A percentile compares a stretch with the other conserved stretches of the same genome.
Conservation (phyloP, 2,888 invertebrate genomes). For the Apantesis nais region DNA sequence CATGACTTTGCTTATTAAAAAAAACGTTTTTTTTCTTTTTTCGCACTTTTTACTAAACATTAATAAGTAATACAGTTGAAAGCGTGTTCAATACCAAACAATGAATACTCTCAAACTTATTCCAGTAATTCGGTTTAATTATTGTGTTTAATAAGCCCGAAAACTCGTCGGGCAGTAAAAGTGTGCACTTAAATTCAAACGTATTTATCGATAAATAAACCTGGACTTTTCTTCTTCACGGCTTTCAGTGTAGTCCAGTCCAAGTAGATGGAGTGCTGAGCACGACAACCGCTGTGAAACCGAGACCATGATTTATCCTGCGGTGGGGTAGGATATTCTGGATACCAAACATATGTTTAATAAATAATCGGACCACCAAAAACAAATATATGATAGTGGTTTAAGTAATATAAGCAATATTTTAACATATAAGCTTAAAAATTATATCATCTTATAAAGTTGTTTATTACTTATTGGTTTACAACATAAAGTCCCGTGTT, state of each 20-base stretch:
- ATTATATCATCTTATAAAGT: no score
- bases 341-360: no score
- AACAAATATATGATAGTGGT: background rate
- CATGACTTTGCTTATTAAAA: background rate
- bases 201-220: slow-evolving; percentile 10
- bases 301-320: slow-evolving; percentile 41
- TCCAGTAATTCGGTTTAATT: background rate
- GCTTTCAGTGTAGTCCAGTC: slow-evolving; percentile 40
- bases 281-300: slow-evolving; percentile 52
- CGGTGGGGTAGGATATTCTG: slow-evolving; percentile 19
- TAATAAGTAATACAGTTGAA: no score
- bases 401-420: background rate
- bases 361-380: background rate
- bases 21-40: background rate
- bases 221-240: slow-evolving; percentile 34
- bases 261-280: slow-evolving; percentile 39
- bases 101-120: background rate
- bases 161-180: no score
- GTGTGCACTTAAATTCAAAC: no score
- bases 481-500: no score
- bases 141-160: background rate
- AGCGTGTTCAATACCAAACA: background rate
- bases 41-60: background rate
- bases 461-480: no score
- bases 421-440: no score